Evolutionary conservation across 2,797 vertebrate genomes (phyloP).

Genomic region (Pipistrellus pygmaeus): DNA sequence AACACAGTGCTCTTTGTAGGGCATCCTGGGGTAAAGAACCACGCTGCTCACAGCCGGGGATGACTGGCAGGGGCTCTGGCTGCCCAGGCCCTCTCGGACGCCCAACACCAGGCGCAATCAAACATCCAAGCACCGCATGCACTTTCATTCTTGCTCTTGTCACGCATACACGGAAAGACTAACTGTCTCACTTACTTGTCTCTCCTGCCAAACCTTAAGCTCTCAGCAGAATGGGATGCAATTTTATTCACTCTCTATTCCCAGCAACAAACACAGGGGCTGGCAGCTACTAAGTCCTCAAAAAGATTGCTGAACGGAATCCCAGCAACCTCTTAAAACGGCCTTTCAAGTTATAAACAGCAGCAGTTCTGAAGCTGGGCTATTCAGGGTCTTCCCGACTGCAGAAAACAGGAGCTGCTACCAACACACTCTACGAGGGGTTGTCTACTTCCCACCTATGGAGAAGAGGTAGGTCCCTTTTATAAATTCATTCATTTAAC

Average conservation of each 20-base stretch:
- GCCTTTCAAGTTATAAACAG: not conserved
- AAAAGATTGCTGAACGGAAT: not conserved
- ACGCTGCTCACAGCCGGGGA: not conserved
- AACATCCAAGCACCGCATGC: not conserved
- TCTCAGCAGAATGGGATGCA: not conserved
- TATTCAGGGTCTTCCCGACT: not conserved
- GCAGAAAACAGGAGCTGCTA: not conserved
- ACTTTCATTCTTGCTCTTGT: not conserved
- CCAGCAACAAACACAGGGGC: not conserved
- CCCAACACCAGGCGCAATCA: not conserved
- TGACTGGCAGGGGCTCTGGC: not conserved
- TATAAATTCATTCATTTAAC: slow-evolving; percentile 10
- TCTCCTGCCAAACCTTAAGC: not conserved
- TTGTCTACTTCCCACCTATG: not conserved
- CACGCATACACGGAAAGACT: not conserved
- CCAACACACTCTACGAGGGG: not conserved
- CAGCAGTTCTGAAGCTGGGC: not conserved
- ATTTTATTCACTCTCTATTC: not conserved
- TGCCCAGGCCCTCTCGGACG: not conserved
- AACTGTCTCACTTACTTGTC: not conserved
- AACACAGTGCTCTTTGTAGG: not conserved
- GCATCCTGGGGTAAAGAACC: not conserved
- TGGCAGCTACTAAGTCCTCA: not conserved
- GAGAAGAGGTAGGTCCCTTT: not conserved
- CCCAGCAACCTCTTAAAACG: not conserved